These are phyloP conservation scores for Chlorodrepanis virens DNA, from an alignment of 2,113 vertebrate genomes.

Conservation along the genomic window DNA sequence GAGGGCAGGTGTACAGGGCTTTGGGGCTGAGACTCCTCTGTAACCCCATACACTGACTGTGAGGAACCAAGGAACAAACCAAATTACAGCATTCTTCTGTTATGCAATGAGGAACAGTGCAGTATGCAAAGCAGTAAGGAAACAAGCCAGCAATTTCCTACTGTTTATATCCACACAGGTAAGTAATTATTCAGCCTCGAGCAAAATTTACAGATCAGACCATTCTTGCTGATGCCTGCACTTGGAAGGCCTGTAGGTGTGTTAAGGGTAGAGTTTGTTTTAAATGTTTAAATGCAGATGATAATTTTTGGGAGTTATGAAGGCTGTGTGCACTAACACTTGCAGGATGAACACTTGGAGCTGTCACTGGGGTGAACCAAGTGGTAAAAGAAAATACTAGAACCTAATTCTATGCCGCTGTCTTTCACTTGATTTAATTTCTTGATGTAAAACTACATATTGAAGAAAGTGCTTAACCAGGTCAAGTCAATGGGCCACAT, in stretches of 20 bases:
- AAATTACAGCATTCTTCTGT: background rate
- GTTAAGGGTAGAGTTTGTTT: background rate
- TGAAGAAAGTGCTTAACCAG: background rate
- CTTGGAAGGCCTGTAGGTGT: background rate
- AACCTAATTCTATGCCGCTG: background rate
- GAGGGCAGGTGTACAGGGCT: constrained; percentile 86
- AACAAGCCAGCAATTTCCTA: background rate
- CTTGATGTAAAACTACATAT: background rate
- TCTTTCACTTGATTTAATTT: background rate
- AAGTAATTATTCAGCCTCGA: background rate
- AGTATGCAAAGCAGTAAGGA: background rate
- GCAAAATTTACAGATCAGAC: constrained; percentile 15
- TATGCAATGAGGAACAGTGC: background rate
- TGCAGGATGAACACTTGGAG: background rate
- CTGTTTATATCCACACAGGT: background rate
- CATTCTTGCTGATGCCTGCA: background rate
- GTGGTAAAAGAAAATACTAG: background rate
- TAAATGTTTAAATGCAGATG: background rate
- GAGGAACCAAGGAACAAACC: background rate
- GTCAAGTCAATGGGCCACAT: background rate
- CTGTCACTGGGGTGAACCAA: background rate
- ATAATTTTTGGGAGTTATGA: background rate
- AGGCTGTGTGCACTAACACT: background rate
- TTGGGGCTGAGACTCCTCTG: constrained; percentile 88
- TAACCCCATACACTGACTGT: constrained; percentile 90